phyloP scores from a whole-genome alignment of 92 coral and sea anemone genomes.

The Phenganax marumi region DNA sequence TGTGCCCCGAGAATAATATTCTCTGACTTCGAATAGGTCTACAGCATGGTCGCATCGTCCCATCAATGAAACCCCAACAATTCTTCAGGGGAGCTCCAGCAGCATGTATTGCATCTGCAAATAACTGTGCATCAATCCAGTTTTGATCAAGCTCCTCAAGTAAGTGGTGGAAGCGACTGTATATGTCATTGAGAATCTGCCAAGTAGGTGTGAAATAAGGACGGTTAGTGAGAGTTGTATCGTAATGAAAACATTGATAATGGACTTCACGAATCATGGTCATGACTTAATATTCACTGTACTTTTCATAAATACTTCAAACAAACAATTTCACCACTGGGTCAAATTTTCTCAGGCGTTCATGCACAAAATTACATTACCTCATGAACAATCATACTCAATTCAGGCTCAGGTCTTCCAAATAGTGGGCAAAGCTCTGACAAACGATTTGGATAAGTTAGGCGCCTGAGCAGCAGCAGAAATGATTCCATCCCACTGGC shows the following conservation, averaged over 20 bases:
- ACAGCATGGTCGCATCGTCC: conserved; percentile 60
- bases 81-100: conserved; percentile 55
- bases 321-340: neutral
- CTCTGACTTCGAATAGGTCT: conserved; percentile 51
- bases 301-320: neutral
- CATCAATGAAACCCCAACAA: conserved; percentile 65
- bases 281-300: no score
- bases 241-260: no score
- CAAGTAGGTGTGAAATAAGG: neutral
- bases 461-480: conserved; percentile 26
- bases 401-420: conserved; percentile 67
- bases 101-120: conserved; percentile 64
- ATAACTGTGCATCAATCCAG: conserved; percentile 49
- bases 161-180: conserved; percentile 56
- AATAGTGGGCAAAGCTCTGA: conserved; percentile 51
- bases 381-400: conserved; percentile 69
- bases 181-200: conserved; percentile 60
- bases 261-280: no score
- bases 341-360: no score
- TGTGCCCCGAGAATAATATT: conserved; percentile 63
- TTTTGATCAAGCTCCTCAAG: conserved; percentile 55
- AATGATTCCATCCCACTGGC: conserved; percentile 31
- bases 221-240: neutral
- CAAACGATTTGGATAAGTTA: conserved; percentile 25
- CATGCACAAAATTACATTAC: conserved; percentile 23